phyloP scores from a whole-genome alignment of 1,140 invertebrate genomes.

The Tribolium madens region DNA sequence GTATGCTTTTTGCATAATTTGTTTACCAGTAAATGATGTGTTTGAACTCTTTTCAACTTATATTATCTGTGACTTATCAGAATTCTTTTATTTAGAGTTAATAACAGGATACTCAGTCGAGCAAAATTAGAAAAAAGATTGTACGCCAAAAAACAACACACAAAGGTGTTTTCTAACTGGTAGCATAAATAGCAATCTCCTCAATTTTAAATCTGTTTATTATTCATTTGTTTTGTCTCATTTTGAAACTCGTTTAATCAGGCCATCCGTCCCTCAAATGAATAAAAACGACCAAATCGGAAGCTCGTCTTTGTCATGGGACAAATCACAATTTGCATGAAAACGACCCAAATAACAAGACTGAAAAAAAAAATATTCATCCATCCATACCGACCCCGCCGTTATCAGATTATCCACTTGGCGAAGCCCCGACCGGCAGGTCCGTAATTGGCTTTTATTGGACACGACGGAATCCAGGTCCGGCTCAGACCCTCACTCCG shows the following conservation, averaged over 20 bases:
- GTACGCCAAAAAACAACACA: too few relatives aligned
- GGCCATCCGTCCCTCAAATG: not conserved
- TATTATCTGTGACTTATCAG: too few relatives aligned
- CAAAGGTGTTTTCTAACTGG: too few relatives aligned
- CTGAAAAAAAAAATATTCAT: slow-evolving; percentile 22
- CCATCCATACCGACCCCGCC: not conserved
- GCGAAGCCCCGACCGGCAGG: not conserved
- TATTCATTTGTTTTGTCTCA: too few relatives aligned
- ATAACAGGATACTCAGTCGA: too few relatives aligned
- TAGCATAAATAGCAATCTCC: too few relatives aligned
- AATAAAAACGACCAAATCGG: slow-evolving; percentile 1
- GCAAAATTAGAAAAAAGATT: too few relatives aligned
- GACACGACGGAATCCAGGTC: not conserved
- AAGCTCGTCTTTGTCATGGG: not conserved
- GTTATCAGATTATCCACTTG: slow-evolving; percentile 19
- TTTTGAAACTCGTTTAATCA: not conserved
- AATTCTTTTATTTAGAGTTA: too few relatives aligned
- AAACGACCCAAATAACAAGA: slow-evolving; percentile 13
- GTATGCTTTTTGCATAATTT: too few relatives aligned
- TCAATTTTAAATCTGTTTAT: too few relatives aligned
- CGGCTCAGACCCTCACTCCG: not conserved
- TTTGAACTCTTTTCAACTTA: too few relatives aligned
- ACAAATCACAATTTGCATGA: slow-evolving; percentile 32
- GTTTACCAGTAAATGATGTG: too few relatives aligned
- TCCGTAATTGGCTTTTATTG: slow-evolving; percentile 18